Evolutionary conservation across 2,888 invertebrate species (phyloP), one percentile per base, ranked within the genome.

Genomic region (Drosophila mimica): DNA sequence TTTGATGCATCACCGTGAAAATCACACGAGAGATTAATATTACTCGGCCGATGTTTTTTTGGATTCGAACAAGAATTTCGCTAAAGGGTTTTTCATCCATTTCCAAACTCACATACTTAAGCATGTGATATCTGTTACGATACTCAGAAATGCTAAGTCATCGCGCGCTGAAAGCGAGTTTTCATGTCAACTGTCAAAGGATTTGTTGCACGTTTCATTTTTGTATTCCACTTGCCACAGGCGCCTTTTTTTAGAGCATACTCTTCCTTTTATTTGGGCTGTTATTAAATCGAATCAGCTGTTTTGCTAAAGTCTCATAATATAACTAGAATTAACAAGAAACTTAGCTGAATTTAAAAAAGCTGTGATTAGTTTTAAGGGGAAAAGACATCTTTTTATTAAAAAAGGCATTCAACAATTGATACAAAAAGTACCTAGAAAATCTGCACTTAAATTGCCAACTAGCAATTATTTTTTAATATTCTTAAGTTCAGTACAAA

Each of bases 131-230:
- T 52, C 38, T 17, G 38, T 31, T 30, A 46, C 59, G 56, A 15
- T 30, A 58, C 36, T 54, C 33, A 9, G 13, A 54, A 49, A 51
- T 68, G 63, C 54, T 68, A 40, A 40, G 53, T 63, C 58, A 80
- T 67, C 51, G 68, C 64, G 17, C 33, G 67, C 53, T 74, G 79
- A 86, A 89, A 90, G 85, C 88, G 91, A 83, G 72, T 81, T 89
- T 84, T 74, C 89, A 79, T 89, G 91, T 89, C 78, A 85, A 79
- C 83, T 89, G 89, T 90, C 89, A 90, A 79, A 73, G 81, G 73
- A 79, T 89, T 88, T 89, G 82, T 83, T 75, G 72, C 72, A 51
- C 69, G 60, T 67, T 63, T 73, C 65, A 62, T 54, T 54, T 60
- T 28, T 60, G 57, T 49, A 61, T 40, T 54, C 46, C 38, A 52